Evolutionary conservation across 1,140 invertebrate species (phyloP).

Genomic region (Nixonia krombeini): DNA sequence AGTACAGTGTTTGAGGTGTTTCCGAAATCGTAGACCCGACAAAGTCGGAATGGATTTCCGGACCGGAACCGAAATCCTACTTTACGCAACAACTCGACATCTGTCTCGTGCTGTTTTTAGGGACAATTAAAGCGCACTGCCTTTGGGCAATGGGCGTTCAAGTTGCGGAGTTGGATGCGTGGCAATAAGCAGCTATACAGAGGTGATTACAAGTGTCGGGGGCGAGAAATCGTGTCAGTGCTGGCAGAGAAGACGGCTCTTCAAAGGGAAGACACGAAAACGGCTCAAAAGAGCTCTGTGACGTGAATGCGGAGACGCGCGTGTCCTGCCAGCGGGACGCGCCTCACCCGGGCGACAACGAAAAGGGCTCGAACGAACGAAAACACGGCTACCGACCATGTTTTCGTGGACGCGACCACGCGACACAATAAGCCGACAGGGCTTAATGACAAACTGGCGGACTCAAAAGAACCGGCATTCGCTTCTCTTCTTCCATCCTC

Average conservation of each 20-base stretch:
- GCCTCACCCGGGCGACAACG: conserved; percentile 41
- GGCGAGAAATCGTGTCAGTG: neutral
- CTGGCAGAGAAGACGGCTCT: no score
- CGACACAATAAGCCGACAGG: conserved; percentile 46
- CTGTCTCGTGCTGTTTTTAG: conserved; percentile 3
- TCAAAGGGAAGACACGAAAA: conserved; percentile 2
- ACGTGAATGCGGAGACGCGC: conserved; percentile 9
- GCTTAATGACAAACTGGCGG: no score
- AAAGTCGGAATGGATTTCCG: no score
- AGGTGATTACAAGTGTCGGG: neutral
- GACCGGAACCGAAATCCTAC: no score
- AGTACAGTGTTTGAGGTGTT: neutral
- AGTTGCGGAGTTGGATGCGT: neutral
- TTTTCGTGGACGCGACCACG: conserved; percentile 36
- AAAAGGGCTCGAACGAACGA: conserved; percentile 45
- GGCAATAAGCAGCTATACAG: no score
- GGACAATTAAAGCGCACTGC: neutral
- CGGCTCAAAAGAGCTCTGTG: neutral
- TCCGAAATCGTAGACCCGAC: neutral
- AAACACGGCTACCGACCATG: conserved; percentile 57
- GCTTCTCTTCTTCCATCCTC: no score
- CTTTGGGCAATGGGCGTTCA: neutral
- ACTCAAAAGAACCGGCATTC: no score
- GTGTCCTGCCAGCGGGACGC: conserved; percentile 24
- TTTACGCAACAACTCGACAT: neutral